Evolutionary conservation across 2,888 invertebrate species (phyloP).

Genomic region (Minunthozetes semirufus): DNA sequence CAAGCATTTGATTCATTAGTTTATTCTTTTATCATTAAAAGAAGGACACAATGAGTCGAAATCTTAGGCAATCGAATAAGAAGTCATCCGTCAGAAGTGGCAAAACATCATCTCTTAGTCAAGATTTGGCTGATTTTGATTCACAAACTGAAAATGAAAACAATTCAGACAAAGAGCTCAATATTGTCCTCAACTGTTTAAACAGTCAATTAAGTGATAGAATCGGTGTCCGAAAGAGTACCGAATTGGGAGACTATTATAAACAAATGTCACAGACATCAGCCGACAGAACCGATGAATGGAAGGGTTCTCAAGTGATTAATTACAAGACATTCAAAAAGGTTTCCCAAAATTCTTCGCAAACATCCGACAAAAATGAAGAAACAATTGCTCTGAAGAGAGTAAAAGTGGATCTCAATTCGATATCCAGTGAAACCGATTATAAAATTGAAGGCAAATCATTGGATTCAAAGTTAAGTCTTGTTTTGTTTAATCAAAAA

Average conservation of each 20-base stretch:
- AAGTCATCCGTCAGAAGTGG: too few relatives aligned
- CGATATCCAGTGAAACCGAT: neutral
- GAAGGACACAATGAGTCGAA: too few relatives aligned
- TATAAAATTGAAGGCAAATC: neutral
- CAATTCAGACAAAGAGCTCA: too few relatives aligned
- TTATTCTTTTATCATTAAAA: too few relatives aligned
- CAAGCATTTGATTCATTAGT: too few relatives aligned
- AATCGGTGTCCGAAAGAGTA: neutral
- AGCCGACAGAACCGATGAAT: neutral
- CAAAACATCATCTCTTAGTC: too few relatives aligned
- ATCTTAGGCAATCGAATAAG: too few relatives aligned
- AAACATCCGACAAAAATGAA: neutral
- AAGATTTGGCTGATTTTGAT: too few relatives aligned
- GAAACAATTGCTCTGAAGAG: neutral
- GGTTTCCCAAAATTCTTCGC: neutral
- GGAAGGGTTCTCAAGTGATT: slow-evolving; percentile 8
- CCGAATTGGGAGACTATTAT: neutral
- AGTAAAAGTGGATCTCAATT: neutral
- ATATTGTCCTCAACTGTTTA: too few relatives aligned
- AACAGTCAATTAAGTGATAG: neutral
- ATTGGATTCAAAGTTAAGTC: neutral
- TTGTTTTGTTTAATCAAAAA: too few relatives aligned
- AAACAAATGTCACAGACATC: neutral
- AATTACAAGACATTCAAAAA: slow-evolving; percentile 21
- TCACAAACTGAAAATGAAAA: too few relatives aligned